phyloP scores from a whole-genome alignment of 2,888 invertebrate species.

The Halocaridina rubra region DNA sequence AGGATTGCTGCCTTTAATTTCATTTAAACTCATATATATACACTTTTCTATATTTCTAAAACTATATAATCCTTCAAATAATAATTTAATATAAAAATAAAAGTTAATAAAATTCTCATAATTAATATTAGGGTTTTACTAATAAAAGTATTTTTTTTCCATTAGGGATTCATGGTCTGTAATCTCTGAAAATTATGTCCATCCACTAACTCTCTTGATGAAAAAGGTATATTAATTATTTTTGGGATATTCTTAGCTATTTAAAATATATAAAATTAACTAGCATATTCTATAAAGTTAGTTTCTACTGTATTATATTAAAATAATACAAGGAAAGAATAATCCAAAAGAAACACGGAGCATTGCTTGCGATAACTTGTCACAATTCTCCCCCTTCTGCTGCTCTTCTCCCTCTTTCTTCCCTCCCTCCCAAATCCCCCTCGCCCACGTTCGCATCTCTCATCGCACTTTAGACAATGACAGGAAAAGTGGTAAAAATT shows the following conservation, averaged over 20 bases:
- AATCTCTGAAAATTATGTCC: constrained; percentile 39
- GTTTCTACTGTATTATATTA: neutral
- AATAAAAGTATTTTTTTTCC: constrained; percentile 23
- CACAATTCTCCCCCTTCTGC: constrained; percentile 32
- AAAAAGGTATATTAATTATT: too few relatives aligned
- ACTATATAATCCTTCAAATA: too few relatives aligned
- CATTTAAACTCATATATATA: too few relatives aligned
- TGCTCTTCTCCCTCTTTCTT: constrained; percentile 15
- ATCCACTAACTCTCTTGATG: neutral
- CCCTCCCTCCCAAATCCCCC: constrained; percentile 39
- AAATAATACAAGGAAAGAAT: neutral
- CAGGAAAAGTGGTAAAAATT: constrained; percentile 53
- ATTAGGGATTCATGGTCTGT: constrained; percentile 52
- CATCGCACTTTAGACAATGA: constrained; percentile 48
- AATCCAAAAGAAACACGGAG: constrained; percentile 9
- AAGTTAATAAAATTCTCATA: too few relatives aligned
- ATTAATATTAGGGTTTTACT: neutral
- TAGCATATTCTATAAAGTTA: neutral
- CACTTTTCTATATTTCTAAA: too few relatives aligned
- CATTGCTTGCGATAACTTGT: constrained; percentile 17
- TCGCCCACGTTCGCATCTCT: constrained; percentile 58
- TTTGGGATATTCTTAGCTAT: too few relatives aligned
- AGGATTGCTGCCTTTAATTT: constrained; percentile 20
- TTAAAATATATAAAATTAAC: too few relatives aligned
- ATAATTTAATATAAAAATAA: too few relatives aligned